Conservation (phyloP, 2,888 invertebrate species). For the Laspeyria flexula region DNA sequence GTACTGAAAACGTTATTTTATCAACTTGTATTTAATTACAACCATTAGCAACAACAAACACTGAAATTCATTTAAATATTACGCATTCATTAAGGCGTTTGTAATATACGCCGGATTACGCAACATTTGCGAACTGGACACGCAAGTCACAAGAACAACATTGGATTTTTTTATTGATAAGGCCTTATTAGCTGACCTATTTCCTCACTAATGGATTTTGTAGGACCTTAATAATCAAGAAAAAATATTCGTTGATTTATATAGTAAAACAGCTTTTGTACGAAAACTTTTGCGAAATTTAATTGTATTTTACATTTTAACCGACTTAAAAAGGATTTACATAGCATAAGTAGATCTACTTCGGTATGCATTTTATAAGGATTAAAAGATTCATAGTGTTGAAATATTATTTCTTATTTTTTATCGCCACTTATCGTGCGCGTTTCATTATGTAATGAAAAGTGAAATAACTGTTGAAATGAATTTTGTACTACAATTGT, state of each 20-base stretch:
- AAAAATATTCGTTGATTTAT: slow-evolving; percentile 15
- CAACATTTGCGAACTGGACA: slow-evolving; percentile 42
- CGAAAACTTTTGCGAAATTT: too few relatives aligned
- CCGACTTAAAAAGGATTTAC: too few relatives aligned
- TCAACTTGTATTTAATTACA: slow-evolving; percentile 29
- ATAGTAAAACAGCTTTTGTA: not conserved
- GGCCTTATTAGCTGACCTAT: slow-evolving; percentile 38
- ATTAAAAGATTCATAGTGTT: too few relatives aligned
- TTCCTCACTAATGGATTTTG: slow-evolving; percentile 36
- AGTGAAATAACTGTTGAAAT: too few relatives aligned
- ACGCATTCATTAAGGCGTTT: slow-evolving; percentile 47
- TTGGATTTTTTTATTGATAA: slow-evolving; percentile 53
- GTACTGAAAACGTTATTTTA: slow-evolving; percentile 14
- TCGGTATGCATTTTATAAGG: too few relatives aligned
- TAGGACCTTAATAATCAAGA: slow-evolving; percentile 20
- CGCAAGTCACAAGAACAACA: slow-evolving; percentile 61
- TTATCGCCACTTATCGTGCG: too few relatives aligned
- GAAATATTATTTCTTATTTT: too few relatives aligned
- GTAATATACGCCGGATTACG: slow-evolving; percentile 50
- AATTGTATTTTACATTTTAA: too few relatives aligned
- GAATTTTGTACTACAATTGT: too few relatives aligned
- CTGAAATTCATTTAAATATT: slow-evolving; percentile 46
- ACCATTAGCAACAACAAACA: slow-evolving; percentile 37
- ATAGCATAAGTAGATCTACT: too few relatives aligned
- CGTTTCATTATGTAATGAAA: too few relatives aligned